A percentile compares a stretch with the other conserved stretches of the same genome.
Evolutionary conservation across 2,797 vertebrate species (phyloP).

Genomic region (Heterohyrax brucei): DNA sequence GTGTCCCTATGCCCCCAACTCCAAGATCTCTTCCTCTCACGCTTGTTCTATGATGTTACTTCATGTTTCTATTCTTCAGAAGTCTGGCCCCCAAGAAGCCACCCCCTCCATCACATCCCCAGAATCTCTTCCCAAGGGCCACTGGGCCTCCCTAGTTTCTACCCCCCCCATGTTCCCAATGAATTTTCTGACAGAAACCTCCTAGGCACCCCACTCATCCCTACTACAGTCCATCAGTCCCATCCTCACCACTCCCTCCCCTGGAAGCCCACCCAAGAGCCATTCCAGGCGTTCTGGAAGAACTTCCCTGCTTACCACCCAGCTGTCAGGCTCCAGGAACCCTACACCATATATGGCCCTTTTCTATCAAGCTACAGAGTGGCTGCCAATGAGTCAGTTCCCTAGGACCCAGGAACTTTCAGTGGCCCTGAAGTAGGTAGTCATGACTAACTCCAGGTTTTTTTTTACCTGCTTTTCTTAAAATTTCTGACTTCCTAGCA

Average conservation of each 20-base stretch:
- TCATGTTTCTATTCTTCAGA: too few species aligned
- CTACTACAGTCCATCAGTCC: rapidly evolving
- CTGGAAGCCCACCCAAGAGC: neutral
- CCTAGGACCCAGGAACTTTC: rapidly evolving
- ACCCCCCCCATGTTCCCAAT: neutral
- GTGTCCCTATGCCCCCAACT: neutral
- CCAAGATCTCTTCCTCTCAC: neutral
- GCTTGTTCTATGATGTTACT: neutral
- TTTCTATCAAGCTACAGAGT: too few species aligned
- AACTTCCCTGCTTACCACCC: neutral
- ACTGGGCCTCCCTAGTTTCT: neutral
- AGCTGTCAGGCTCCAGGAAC: neutral
- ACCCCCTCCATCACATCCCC: too few species aligned
- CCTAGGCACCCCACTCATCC: neutral
- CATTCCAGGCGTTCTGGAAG: neutral
- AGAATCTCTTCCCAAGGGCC: neutral
- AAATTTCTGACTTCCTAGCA: too few species aligned
- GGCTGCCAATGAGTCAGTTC: too few species aligned
- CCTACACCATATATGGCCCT: neutral
- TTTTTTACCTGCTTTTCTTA: too few species aligned
- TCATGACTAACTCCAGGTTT: too few species aligned
- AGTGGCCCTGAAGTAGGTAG: too few species aligned
- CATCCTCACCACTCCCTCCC: neutral
- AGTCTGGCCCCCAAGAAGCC: neutral
- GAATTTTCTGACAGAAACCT: neutral